Percentiles rank a stretch among this genome's conserved stretches.
These are phyloP conservation scores for Furcula furcula DNA, from an alignment of 2,888 invertebrate species.

Conservation along the genomic window DNA sequence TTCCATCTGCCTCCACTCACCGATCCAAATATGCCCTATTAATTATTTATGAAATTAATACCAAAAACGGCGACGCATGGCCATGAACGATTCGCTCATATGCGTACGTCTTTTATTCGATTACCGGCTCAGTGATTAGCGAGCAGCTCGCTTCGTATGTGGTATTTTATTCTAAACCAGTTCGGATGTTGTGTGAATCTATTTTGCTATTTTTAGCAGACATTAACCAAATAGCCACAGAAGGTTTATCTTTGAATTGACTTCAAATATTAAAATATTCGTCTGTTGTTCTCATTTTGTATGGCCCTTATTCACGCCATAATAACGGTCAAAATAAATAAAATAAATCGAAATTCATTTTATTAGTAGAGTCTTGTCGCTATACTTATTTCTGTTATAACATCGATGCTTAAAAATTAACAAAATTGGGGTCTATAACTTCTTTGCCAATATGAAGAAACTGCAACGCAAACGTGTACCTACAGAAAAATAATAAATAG, in stretches of 20 bases:
- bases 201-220: constrained; percentile 4
- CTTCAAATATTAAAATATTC: not conserved
- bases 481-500: no score
- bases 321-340: not conserved
- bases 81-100: constrained; percentile 31
- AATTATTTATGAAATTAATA: constrained; percentile 78
- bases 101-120: constrained; percentile 57
- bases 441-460: no score
- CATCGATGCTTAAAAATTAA: no score
- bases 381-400: no score
- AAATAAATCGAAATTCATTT: no score
- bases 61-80: constrained; percentile 56
- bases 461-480: no score
- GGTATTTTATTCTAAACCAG: constrained; percentile 27
- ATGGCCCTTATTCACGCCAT: not conserved
- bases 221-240: no score
- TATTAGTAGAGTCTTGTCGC: no score
- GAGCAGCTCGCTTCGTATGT: constrained; percentile 24
- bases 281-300: not conserved
- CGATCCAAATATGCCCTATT: constrained; percentile 66
- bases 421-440: no score
- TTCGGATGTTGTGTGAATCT: constrained; percentile 2
- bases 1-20: constrained; percentile 68
- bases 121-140: constrained; percentile 50
- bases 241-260: not conserved